Evolutionary conservation across 1,140 invertebrate genomes (phyloP).

Genomic region (Brachionus rubens): DNA sequence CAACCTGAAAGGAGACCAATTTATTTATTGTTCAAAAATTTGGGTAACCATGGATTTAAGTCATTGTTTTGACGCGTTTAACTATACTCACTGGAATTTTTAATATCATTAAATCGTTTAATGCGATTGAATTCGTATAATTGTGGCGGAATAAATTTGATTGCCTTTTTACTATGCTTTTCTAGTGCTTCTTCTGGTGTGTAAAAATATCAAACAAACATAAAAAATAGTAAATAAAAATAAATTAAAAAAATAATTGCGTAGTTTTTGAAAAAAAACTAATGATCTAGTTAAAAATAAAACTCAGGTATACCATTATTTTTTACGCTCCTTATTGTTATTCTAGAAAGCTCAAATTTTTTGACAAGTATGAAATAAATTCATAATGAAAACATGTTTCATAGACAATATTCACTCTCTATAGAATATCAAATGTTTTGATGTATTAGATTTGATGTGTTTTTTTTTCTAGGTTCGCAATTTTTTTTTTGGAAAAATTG

Average conservation of each 20-base stretch:
- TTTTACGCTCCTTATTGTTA: no score
- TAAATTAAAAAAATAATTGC: no score
- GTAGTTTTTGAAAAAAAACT: no score
- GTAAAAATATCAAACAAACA: background rate
- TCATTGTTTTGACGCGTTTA: background rate
- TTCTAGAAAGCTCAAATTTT: no score
- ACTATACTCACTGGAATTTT: conserved; percentile 17
- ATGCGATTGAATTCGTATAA: conserved; percentile 27
- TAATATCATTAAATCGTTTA: background rate
- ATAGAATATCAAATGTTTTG: no score
- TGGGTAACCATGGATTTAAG: conserved; percentile 28
- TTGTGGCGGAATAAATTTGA: conserved; percentile 44
- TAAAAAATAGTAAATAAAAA: background rate
- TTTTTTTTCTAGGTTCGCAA: no score
- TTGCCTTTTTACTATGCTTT: background rate
- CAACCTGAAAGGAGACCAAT: conserved; percentile 36
- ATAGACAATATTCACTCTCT: no score
- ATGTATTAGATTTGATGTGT: no score
- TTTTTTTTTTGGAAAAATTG: no score
- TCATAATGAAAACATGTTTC: no score
- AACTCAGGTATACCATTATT: no score
- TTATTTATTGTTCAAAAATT: background rate
- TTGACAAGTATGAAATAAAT: no score
- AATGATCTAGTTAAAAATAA: background rate
- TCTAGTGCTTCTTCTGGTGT: conserved; percentile 29